These are phyloP conservation scores for Gavia stellata DNA, from an alignment of 2,113 vertebrate species.

Conservation along the genomic window DNA sequence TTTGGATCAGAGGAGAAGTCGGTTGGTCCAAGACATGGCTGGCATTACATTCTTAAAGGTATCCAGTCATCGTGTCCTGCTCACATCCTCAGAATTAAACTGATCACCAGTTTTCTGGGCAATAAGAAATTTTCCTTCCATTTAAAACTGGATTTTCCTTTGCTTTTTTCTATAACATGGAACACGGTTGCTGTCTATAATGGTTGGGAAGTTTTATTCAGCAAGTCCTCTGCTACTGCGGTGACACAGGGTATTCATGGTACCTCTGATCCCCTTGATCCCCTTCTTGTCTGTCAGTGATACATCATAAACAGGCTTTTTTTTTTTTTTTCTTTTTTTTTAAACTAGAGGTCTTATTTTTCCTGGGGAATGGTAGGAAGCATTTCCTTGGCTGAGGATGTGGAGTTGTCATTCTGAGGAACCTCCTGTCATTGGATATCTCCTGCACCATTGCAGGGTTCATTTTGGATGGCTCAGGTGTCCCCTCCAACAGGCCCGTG, in stretches of 20 bases:
- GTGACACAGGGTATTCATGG: not conserved
- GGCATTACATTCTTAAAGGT: not conserved
- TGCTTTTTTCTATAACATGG: not conserved
- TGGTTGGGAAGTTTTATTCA: not conserved
- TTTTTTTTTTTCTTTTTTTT: not conserved
- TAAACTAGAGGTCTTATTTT: not conserved
- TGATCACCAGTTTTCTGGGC: not conserved
- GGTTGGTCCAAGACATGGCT: not conserved
- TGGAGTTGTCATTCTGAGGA: not conserved
- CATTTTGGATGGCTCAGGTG: not conserved
- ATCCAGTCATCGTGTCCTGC: not conserved
- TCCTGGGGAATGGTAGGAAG: not conserved
- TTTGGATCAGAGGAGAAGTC: not conserved
- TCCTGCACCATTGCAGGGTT: not conserved
- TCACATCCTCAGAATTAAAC: not conserved
- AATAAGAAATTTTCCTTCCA: not conserved
- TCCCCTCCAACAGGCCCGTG: not conserved
- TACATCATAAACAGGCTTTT: not conserved
- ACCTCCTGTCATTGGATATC: not conserved
- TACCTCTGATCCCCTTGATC: not conserved
- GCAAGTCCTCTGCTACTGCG: not conserved
- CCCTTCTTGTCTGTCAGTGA: not conserved
- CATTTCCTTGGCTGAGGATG: not conserved
- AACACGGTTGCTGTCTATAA: not conserved
- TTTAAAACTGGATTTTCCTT: not conserved